Conservation (phyloP, 2,797 vertebrate species). For the Cetoscarus ocellatus region DNA sequence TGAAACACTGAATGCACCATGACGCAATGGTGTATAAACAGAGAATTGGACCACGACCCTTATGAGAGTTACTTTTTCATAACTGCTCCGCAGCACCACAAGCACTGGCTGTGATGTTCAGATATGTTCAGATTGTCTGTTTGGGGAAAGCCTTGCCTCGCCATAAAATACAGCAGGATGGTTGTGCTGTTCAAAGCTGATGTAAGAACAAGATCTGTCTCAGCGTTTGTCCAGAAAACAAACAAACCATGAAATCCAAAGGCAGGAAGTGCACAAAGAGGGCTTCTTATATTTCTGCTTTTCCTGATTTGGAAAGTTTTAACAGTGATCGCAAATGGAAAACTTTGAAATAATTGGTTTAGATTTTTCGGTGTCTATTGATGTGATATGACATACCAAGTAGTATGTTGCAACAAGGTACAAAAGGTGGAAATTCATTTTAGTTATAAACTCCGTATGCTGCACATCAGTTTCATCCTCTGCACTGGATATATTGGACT, state of each 20-base stretch:
- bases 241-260: background rate
- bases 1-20: slow-evolving; percentile 19
- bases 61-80: slow-evolving; percentile 24
- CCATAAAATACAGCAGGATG: slow-evolving; percentile 35
- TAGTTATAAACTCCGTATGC: too few species aligned
- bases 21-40: slow-evolving; percentile 15
- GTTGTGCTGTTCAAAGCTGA: slow-evolving; percentile 43
- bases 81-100: slow-evolving; percentile 44
- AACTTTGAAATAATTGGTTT: background rate
- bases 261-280: background rate
- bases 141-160: slow-evolving; percentile 34
- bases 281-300: background rate
- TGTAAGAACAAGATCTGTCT: slow-evolving; percentile 2
- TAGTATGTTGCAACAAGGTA: too few species aligned
- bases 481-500: too few species aligned
- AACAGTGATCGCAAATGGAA: background rate
- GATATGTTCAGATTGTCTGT: slow-evolving; percentile 51
- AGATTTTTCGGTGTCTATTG: background rate
- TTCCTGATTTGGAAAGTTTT: background rate
- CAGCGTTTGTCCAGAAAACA: background rate
- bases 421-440: too few species aligned
- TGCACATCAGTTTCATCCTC: too few species aligned
- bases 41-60: slow-evolving; percentile 27
- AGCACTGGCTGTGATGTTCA: slow-evolving; percentile 32
- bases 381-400: too few species aligned